Evolutionary conservation across 2,888 invertebrate species (phyloP), one percentile per base, ranked within the genome.

Genomic region (Aleiodes alternator): DNA sequence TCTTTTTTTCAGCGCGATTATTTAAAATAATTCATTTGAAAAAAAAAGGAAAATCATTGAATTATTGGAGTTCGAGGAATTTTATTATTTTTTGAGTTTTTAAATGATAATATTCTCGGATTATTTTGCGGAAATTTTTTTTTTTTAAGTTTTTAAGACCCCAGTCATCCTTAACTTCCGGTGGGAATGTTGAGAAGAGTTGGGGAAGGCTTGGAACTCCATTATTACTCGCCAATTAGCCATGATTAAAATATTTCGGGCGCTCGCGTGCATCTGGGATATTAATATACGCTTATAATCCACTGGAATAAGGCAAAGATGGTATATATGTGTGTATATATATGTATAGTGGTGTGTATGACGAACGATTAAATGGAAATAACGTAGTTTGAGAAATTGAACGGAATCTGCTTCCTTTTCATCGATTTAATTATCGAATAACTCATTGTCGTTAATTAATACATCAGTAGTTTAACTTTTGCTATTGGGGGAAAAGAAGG

Each of bases 241-340:
- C 83, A 87, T 88, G 87, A 89, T 89, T 89, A 89, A 89, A 89
- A 89, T 89, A 89, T 89, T 89, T 88, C 82, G 88, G 87, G 83
- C 85, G 87, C 87, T 87, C 81, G 88, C 87, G 87, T 89, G 89
- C 87, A 87, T 86, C 84, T 84, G 80, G 84, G 87, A 84, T 89
- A 89, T 89, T 87, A 89, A 88, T 88, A 87, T 85, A 86, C 84
- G 85, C 84, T 82, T 61, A 68, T 84, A 82, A 83, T 80, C 76
- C 80, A 61, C 76, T 77, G 75, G 77, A 73, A 70, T 73, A 72
- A 64, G 59, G 73, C 59, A 70, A 50, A 51, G 59, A 66, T 12
- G 57, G 23, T 31, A 9, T 61, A 72, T 69, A 43, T 5, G 57
- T 29, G 66, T 51, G 69, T 34, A 69, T 14, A 74, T 55, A 72